Conservation (phyloP, 2,797 vertebrate genomes). For the Parambassis ranga region DNA sequence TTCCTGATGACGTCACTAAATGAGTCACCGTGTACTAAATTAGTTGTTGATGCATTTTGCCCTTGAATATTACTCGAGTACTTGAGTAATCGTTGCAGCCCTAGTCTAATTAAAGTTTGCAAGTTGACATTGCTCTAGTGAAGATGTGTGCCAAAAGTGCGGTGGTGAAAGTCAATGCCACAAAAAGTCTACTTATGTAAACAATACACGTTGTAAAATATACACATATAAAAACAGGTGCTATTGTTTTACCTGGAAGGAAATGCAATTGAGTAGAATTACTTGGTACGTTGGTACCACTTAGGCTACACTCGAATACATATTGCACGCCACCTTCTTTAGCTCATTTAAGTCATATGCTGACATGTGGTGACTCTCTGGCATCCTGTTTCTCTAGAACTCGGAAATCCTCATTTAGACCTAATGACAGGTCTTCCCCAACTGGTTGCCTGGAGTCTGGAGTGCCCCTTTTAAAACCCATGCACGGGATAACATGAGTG, state of each 20-base stretch:
- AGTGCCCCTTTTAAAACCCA: conserved; percentile 51
- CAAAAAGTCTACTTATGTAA: not conserved
- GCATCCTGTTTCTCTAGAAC: conserved; percentile 31
- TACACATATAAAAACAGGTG: not conserved
- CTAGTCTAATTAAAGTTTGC: too few species aligned
- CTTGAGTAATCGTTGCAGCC: too few species aligned
- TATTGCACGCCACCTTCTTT: not conserved
- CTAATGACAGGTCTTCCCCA: conserved; percentile 62
- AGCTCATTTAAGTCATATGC: not conserved
- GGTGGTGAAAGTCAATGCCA: not conserved
- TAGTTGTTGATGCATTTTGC: too few species aligned
- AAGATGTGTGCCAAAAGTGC: too few species aligned
- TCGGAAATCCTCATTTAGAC: conserved; percentile 58
- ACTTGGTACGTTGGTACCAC: too few species aligned
- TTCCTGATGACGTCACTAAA: too few species aligned
- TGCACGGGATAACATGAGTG: conserved; percentile 11
- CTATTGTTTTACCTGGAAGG: not conserved
- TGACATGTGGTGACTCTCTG: conserved; percentile 19
- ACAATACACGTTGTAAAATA: not conserved
- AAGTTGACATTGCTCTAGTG: too few species aligned
- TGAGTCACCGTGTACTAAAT: too few species aligned
- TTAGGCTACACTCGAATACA: not conserved
- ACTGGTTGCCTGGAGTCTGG: conserved; percentile 42
- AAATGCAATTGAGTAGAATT: not conserved
- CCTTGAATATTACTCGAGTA: too few species aligned